These are phyloP conservation scores for Thera britannica DNA, from an alignment of 2,888 invertebrate species.

Conservation along the genomic window DNA sequence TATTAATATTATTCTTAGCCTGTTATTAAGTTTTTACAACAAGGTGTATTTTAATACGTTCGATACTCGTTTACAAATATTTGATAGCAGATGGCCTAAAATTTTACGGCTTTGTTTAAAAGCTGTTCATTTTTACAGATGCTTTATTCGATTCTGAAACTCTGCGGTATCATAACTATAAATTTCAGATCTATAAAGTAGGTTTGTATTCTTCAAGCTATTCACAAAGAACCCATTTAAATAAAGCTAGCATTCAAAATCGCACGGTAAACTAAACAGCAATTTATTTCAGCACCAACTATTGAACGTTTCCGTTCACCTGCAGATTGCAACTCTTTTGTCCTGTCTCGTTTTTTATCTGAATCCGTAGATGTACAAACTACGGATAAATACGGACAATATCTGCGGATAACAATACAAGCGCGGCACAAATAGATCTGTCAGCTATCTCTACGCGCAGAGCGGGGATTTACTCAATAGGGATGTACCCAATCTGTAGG, in stretches of 20 bases:
- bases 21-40: neutral
- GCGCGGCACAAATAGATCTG: constrained; percentile 16
- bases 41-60: neutral
- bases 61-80: neutral
- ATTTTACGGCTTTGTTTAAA: neutral
- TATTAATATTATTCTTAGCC: neutral
- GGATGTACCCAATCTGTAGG: neutral
- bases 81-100: neutral
- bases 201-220: too few species aligned
- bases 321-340: constrained; percentile 15
- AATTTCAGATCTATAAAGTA: too few species aligned
- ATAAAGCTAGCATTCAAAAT: neutral
- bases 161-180: too few species aligned
- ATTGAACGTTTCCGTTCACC: neutral
- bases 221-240: neutral
- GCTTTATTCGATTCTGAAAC: too few species aligned
- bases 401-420: constrained; percentile 20
- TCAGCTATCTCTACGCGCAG: constrained; percentile 14
- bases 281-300: neutral
- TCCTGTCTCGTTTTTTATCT: neutral
- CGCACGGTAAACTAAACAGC: constrained; percentile 2
- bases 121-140: neutral
- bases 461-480: constrained; percentile 12
- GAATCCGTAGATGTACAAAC: constrained; percentile 3
- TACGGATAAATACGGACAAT: constrained; percentile 17